Base-by-base conservation (phyloP, 2,888 invertebrate species). In the Endomychus coccineus region DNA sequence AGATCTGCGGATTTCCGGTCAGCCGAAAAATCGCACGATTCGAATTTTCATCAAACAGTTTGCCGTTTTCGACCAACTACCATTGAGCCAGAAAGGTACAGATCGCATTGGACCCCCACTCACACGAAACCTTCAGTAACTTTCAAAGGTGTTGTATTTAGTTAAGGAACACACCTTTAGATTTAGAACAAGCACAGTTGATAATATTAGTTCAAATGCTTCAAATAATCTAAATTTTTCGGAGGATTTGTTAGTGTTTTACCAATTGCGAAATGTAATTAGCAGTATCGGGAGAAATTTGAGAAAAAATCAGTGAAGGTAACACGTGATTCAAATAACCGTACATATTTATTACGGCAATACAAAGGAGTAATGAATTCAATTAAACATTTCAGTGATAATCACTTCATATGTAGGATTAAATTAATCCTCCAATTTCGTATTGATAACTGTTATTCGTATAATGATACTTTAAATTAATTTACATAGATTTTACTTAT, bases 11-110 rank as follows among this genome's bases (percentile, higher is more conserved):
- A 73, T 44, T 65, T 73, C 4, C 25, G 31, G 11, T 10, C 19
- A 9, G n/a, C 3, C 10, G 10, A 5, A 5, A 5, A 7, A 11
- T 10, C 73, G 34, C 85, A 81, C 60, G 83, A 87, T 66, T 82
- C 85, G 4, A 73, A 74, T 45, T 77, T 77, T 24, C 86, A 87
- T 64, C 75, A 80, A 31, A 85, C 86, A 16, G 76, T 77, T 48
- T 79, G 77, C 53, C 77, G 86, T 39, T 88, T 87, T 62, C 82
- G 82, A 58, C 71, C 75, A 10, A 71, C 76, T 42, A 46, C 40
- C 39, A 40, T 34, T 50, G 61, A 62, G 49, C 50, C 51, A 52
- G 54, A 52, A 58, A 63, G 60, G 62, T 67, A 58, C 56, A 61
- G 53, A 55, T 58, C 61, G 48, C 69, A 70, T 68, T 70, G 69